Evolutionary conservation across 2,888 invertebrate genomes (phyloP).

Genomic region (Ametastegia equiseti): DNA sequence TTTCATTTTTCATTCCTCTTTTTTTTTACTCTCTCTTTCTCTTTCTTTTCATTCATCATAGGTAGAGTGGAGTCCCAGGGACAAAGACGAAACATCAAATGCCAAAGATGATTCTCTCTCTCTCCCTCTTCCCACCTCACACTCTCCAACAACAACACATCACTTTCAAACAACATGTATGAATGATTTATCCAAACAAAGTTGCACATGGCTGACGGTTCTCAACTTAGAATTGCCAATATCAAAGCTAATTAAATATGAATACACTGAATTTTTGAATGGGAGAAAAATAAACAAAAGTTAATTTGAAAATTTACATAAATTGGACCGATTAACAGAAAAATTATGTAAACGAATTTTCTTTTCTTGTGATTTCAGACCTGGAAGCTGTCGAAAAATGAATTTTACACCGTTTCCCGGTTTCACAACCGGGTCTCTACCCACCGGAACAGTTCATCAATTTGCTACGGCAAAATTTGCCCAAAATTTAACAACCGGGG

Average conservation of each 20-base stretch:
- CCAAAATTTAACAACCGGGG: constrained; percentile 83
- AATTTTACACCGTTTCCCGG: constrained; percentile 87
- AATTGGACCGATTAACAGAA: background rate
- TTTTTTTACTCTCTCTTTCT: background rate
- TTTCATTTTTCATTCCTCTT: background rate
- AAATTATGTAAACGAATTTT: background rate
- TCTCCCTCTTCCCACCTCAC: background rate
- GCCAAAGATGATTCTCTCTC: background rate
- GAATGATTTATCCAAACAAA: background rate
- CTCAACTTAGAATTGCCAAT: background rate
- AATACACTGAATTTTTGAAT: too few species aligned
- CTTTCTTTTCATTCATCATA: background rate
- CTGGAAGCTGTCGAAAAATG: constrained; percentile 77
- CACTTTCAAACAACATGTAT: background rate
- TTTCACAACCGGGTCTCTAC: constrained; percentile 80
- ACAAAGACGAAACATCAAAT: too few species aligned
- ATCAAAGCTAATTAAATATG: too few species aligned
- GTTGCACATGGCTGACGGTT: background rate
- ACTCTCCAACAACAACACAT: background rate
- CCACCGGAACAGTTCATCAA: constrained; percentile 80
- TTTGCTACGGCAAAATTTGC: constrained; percentile 83
- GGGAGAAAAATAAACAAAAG: too few species aligned
- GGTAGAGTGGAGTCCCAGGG: background rate
- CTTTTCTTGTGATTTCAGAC: constrained; percentile 51
- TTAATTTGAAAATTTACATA: background rate